These are phyloP conservation scores for Periophthalmus magnuspinnatus DNA, from an alignment of 2,797 vertebrate species.

Conservation along the genomic window DNA sequence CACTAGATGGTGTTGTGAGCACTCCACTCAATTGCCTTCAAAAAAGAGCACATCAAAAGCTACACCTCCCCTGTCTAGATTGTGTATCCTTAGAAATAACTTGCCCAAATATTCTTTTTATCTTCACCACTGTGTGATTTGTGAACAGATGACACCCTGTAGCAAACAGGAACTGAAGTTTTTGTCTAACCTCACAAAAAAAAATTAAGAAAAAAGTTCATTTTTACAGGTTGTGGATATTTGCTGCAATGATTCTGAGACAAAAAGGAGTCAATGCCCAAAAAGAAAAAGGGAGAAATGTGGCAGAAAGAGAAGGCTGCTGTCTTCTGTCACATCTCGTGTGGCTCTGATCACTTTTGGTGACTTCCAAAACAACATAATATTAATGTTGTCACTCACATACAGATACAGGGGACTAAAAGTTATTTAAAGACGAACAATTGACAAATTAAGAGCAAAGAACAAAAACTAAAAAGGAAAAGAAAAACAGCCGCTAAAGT, in stretches of 20 bases:
- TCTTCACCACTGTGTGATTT: conserved; percentile 31
- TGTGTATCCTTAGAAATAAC: conserved; percentile 2
- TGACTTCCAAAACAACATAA: conserved; percentile 56
- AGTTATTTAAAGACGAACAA: conserved; percentile 65
- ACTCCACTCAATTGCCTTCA: conserved; percentile 1
- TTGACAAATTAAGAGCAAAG: conserved; percentile 69
- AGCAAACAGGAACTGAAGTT: conserved; percentile 28
- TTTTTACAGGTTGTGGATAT: conserved; percentile 38
- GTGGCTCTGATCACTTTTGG: conserved; percentile 58
- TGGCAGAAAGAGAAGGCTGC: conserved; percentile 44
- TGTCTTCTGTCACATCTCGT: conserved; percentile 49
- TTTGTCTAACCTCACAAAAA: conserved; percentile 36
- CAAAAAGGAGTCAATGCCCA: conserved; percentile 35
- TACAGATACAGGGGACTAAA: conserved; percentile 32
- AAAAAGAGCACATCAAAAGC: conserved; percentile 1
- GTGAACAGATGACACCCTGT: conserved; percentile 32
- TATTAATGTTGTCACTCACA: conserved; percentile 60
- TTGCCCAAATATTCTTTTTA: conserved; percentile 21
- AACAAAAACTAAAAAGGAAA: conserved; percentile 43
- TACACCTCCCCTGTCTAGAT: conserved; percentile 1
- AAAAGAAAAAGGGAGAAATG: conserved; percentile 37
- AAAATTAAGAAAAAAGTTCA: conserved; percentile 29
- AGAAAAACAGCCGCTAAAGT: conserved; percentile 43
- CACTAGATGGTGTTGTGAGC: conserved; percentile 18
- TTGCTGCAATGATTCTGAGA: conserved; percentile 33